These are phyloP conservation scores for Latrodectus elegans DNA, from an alignment of 2,888 invertebrate species.

Conservation along the genomic window DNA sequence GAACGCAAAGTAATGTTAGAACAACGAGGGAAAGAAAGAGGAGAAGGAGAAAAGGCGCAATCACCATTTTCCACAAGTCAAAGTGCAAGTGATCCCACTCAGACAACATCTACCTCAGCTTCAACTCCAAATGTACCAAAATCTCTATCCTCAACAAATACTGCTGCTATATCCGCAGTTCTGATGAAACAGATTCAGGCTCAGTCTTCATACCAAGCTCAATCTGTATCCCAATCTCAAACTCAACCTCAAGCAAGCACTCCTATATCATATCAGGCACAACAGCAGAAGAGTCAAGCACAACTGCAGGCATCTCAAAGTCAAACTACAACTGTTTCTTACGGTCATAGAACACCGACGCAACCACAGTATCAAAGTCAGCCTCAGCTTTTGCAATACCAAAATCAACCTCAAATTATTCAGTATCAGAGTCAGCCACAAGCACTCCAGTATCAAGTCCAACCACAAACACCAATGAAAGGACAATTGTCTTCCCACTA, in stretches of 20 bases:
- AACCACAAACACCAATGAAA: conserved; percentile 19
- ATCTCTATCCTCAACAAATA: neutral
- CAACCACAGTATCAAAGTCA: conserved; percentile 29
- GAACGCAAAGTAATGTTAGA: conserved; percentile 70
- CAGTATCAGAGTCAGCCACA: conserved; percentile 41
- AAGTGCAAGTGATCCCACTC: neutral
- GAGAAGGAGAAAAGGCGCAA: conserved; percentile 23
- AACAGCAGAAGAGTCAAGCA: neutral
- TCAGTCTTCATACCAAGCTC: conserved; percentile 19
- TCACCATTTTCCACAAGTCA: neutral
- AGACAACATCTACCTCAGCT: neutral
- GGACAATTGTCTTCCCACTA: conserved; percentile 15
- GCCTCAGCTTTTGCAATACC: conserved; percentile 34
- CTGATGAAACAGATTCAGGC: conserved; percentile 26
- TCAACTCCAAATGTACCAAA: neutral
- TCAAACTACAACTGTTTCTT: conserved; percentile 11
- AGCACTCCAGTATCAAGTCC: conserved; percentile 21
- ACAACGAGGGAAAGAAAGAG: conserved; percentile 30
- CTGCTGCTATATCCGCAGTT: neutral
- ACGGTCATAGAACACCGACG: neutral
- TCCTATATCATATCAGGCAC: neutral
- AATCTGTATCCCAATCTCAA: conserved; percentile 1
- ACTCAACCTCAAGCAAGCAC: conserved; percentile 5
- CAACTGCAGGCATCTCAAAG: conserved; percentile 3
- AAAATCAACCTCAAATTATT: conserved; percentile 41